phyloP scores from a whole-genome alignment of 2,113 vertebrate genomes.

The Anguilla japonica region DNA sequence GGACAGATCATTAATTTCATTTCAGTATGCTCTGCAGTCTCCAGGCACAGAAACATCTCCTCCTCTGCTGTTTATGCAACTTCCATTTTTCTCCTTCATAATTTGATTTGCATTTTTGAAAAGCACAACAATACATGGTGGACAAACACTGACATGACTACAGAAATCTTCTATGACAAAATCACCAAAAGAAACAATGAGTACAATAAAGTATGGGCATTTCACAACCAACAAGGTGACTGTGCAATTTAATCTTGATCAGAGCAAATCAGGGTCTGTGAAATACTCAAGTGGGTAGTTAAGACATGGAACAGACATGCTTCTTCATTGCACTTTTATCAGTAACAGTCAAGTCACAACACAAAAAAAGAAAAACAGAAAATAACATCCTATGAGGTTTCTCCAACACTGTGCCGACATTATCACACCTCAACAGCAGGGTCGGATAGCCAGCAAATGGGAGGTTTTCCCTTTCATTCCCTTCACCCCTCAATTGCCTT shows the following conservation, averaged over 20 bases:
- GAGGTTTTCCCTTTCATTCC: background rate
- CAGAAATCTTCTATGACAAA: background rate
- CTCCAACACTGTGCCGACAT: background rate
- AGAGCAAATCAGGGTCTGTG: background rate
- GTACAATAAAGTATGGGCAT: background rate
- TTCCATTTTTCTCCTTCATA: conserved; percentile 1
- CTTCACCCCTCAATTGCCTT: background rate
- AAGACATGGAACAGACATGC: background rate
- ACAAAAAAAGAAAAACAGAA: background rate
- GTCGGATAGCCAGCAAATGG: background rate
- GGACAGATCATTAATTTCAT: background rate
- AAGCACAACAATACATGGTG: background rate
- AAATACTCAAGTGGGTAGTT: background rate
- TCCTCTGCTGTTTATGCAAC: background rate
- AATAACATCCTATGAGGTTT: background rate
- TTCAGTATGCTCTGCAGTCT: background rate
- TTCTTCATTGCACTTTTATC: background rate
- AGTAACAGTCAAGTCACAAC: conserved; percentile 8
- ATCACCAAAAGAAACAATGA: background rate
- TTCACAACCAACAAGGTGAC: background rate
- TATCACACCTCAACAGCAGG: background rate
- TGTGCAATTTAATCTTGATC: background rate
- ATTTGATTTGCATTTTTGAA: background rate
- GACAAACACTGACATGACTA: background rate
- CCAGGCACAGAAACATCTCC: background rate